Percentiles rank a stretch among this genome's conserved stretches.
Evolutionary conservation across 2,888 invertebrate species (phyloP).

Genomic region (Pristionchus arcanus): DNA sequence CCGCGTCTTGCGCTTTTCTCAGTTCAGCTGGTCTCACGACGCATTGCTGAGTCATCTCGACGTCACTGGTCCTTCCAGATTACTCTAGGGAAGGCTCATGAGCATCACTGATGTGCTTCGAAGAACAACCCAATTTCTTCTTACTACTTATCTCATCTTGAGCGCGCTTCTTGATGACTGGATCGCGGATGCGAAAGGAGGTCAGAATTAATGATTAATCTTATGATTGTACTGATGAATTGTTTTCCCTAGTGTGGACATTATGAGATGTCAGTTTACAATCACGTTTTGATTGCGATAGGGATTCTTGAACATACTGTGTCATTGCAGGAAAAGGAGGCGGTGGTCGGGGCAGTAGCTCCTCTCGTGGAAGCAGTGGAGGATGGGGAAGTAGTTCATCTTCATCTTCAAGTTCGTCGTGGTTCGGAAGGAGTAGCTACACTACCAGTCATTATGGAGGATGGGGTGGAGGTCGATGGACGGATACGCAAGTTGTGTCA

Average conservation of each 20-base stretch:
- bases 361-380: constrained; percentile 1
- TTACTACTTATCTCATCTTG: neutral
- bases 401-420: neutral
- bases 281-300: no score
- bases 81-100: neutral
- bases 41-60: neutral
- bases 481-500: neutral
- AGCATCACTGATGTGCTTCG: neutral
- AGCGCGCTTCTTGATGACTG: neutral
- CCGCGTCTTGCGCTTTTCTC: neutral
- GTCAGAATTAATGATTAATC: neutral
- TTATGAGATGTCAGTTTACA: no score
- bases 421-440: neutral
- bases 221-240: neutral
- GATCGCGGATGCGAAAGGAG: neutral
- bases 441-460: neutral
- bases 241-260: no score
- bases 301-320: neutral
- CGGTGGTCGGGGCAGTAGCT: neutral
- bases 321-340: neutral
- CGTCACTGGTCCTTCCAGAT: neutral
- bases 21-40: neutral
- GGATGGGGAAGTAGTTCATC: constrained; percentile 7
- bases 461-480: neutral
- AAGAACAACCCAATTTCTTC: neutral